Evolutionary conservation across 2,888 invertebrate species (phyloP).

Genomic region (Spicauda simplicius): DNA sequence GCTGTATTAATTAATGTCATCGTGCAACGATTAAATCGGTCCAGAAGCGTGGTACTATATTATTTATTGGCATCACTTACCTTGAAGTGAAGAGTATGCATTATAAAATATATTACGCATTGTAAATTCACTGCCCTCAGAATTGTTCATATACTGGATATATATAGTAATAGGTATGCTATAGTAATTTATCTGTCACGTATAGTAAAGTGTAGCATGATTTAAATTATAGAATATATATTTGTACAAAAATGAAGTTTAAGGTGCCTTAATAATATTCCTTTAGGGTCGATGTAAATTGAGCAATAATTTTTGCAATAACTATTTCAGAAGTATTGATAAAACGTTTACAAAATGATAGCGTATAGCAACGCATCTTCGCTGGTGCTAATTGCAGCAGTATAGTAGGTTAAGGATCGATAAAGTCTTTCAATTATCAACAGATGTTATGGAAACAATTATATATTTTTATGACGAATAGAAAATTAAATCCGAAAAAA

Average conservation of each 20-base stretch:
- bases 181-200: neutral
- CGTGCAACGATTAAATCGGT: too few relatives aligned
- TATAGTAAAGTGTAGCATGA: neutral
- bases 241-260: neutral
- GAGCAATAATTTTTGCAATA: slow-evolving; percentile 3
- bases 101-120: neutral
- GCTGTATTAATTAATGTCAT: too few relatives aligned
- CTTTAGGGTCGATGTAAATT: neutral
- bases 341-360: slow-evolving; percentile 14
- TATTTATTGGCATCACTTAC: neutral
- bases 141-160: neutral
- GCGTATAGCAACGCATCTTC: slow-evolving; percentile 1
- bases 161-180: neutral
- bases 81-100: neutral
- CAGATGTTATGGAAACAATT: slow-evolving; percentile 1
- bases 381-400: slow-evolving; percentile 10
- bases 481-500: neutral
- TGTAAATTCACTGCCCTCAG: neutral
- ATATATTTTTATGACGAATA: slow-evolving; percentile 14
- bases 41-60: too few relatives aligned
- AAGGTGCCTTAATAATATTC: slow-evolving; percentile 14
- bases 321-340: slow-evolving; percentile 24
- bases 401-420: slow-evolving; percentile 12
- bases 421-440: slow-evolving; percentile 2
- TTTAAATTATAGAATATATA: neutral